phyloP scores from a whole-genome alignment of 2,888 invertebrate species.

The Clunio marinus region DNA sequence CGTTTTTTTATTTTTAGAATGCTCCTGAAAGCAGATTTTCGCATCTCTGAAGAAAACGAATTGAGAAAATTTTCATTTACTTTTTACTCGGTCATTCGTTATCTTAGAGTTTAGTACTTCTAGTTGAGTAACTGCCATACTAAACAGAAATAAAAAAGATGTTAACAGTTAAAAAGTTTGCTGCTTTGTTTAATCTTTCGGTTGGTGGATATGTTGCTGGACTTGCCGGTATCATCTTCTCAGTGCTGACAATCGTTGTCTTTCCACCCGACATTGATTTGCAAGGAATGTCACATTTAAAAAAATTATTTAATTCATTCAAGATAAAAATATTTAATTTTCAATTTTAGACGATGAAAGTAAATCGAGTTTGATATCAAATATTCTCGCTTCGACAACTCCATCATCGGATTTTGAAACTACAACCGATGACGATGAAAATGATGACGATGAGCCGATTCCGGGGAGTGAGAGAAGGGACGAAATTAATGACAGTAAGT shows the following conservation, averaged over 20 bases:
- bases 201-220: constrained; percentile 26
- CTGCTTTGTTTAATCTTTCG: not conserved
- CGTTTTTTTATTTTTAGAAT: constrained; percentile 9
- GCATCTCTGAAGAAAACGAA: constrained; percentile 11
- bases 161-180: constrained; percentile 36
- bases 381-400: not conserved
- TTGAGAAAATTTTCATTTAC: constrained; percentile 10
- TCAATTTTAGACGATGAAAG: constrained; percentile 20
- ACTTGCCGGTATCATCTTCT: constrained; percentile 8
- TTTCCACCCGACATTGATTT: constrained; percentile 29
- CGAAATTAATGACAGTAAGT: constrained; percentile 36
- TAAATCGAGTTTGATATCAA: not conserved
- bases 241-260: not conserved
- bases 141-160: not conserved
- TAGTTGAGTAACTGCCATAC: not conserved
- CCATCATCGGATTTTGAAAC: not conserved
- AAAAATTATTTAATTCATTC: not conserved
- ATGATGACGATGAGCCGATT: constrained; percentile 22
- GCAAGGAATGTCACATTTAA: not conserved
- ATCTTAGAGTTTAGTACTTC: constrained; percentile 23
- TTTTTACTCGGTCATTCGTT: constrained; percentile 36
- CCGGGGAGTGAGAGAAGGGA: constrained; percentile 1
- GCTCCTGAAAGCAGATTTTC: constrained; percentile 1
- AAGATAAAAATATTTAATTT: not conserved
- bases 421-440: not conserved